A percentile compares a stretch with the other conserved stretches of the same genome.
Conservation (phyloP, 2,888 invertebrate genomes). For the Phorcus lineatus region DNA sequence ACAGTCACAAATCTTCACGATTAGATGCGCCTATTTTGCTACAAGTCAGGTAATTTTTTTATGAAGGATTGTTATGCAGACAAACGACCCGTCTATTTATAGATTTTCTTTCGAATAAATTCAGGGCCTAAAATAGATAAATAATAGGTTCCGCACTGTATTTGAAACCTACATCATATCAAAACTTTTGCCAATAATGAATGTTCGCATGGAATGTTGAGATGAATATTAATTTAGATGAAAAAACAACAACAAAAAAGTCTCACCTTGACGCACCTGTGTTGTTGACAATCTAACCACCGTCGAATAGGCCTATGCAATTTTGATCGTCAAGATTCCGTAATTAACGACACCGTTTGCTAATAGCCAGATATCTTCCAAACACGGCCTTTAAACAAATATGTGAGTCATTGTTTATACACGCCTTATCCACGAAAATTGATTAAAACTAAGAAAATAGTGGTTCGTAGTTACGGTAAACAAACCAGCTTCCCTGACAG, state of each 20-base stretch:
- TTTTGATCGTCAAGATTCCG: not conserved
- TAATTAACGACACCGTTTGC: not conserved
- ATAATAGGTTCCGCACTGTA: not conserved
- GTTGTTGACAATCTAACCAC: not conserved
- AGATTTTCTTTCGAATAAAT: not conserved
- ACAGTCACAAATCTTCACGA: too few species aligned
- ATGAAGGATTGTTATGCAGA: too few species aligned
- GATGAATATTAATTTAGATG: not conserved
- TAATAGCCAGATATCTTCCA: not conserved
- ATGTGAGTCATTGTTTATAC: not conserved
- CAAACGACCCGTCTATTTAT: not conserved
- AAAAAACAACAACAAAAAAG: not conserved
- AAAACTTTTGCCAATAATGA: too few species aligned
- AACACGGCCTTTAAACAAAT: not conserved
- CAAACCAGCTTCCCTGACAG: not conserved
- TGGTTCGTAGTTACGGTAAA: constrained; percentile 20
- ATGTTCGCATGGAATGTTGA: too few species aligned
- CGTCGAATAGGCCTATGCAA: not conserved
- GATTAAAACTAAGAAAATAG: not conserved
- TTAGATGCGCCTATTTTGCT: too few species aligned
- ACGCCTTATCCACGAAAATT: not conserved
- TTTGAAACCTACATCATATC: too few species aligned
- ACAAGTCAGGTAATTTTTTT: too few species aligned
- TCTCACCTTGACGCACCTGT: not conserved
- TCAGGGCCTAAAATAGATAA: too few species aligned